Evolutionary conservation across 2,797 vertebrate genomes (phyloP), one percentile per base, ranked within the genome.

Genomic region (Sciurus vulgaris): DNA sequence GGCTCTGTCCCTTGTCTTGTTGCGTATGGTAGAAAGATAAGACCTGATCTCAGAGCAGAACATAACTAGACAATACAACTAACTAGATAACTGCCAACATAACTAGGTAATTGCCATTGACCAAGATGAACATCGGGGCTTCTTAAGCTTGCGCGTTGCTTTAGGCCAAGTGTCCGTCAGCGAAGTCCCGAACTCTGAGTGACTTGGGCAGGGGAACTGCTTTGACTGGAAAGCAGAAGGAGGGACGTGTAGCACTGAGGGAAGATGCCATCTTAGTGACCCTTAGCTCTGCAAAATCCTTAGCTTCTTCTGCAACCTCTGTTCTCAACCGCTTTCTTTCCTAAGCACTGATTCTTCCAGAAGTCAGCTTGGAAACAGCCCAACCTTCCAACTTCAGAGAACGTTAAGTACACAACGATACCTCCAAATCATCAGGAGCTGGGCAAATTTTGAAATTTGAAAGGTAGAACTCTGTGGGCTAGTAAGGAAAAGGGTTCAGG

Each of bases 181-280:
- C 2, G 12, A 35, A 3, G 20, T 47, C 47, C 15, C 12, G 14
- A 22, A 3, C 20, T 24, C n/a, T 6, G 33, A 24, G 44, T 44
- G 59, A 13, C 30, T 28, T 2, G 1, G 47, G 33, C 28, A 3
- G 49, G 70, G 20, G 35, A 51, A 28, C 61, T 56, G n/a, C 74
- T 92, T 35, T 67, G 59, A 67, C 84, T n/a, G 82, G 18, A 38
- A 74, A 59, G 10, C 3, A 76, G 67, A 51, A 5, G 59, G 7
- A 44, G 1, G 0, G 38, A 35, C 2, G 26, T 2, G 1, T 28
- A 35, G 11, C 38, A 15, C 30, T 2, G 5, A 67, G 33, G 28
- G 7, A 28, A 15, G 33, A 22, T 3, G 3, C 13, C 70, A 15
- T 26, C 44, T 33, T 38, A n/a, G 35, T 38, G 5, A 38, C 17